phyloP scores from a whole-genome alignment of 2,888 invertebrate species.

The Agyllia agylla region DNA sequence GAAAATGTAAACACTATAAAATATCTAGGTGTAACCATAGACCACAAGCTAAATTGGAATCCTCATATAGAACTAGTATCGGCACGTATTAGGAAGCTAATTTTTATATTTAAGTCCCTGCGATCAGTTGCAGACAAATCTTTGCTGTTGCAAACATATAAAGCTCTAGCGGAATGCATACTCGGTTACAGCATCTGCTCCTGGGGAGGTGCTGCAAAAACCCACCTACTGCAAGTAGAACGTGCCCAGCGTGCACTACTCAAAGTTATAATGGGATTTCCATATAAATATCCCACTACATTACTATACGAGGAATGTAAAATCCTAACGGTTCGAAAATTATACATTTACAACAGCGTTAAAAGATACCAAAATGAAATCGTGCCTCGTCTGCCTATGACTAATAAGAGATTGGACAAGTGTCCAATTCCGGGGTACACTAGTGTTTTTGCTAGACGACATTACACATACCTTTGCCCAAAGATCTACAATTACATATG shows the following conservation, averaged over 20 bases:
- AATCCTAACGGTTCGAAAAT: too few relatives aligned
- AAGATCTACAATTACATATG: too few relatives aligned
- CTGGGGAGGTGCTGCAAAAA: not conserved
- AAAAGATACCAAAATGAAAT: not conserved
- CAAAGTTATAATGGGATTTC: not conserved
- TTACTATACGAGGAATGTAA: not conserved
- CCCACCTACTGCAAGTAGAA: not conserved
- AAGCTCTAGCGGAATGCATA: not conserved
- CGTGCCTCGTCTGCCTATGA: not conserved
- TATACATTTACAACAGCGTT: not conserved
- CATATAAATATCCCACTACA: not conserved
- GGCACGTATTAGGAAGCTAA: not conserved
- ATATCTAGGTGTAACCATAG: not conserved
- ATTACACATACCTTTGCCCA: too few relatives aligned
- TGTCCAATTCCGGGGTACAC: too few relatives aligned
- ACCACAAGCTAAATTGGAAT: not conserved
- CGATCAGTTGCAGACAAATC: not conserved
- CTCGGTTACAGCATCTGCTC: not conserved
- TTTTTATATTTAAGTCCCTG: not conserved
- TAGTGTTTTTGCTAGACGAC: too few relatives aligned
- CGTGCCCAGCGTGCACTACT: not conserved
- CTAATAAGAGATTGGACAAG: too few relatives aligned
- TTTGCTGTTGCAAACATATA: not conserved
- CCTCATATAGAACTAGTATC: not conserved
- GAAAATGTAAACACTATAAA: not conserved